Evolutionary conservation across 2,888 invertebrate species (phyloP), one percentile per base, ranked within the genome.

Genomic region (Hartigia nigra): DNA sequence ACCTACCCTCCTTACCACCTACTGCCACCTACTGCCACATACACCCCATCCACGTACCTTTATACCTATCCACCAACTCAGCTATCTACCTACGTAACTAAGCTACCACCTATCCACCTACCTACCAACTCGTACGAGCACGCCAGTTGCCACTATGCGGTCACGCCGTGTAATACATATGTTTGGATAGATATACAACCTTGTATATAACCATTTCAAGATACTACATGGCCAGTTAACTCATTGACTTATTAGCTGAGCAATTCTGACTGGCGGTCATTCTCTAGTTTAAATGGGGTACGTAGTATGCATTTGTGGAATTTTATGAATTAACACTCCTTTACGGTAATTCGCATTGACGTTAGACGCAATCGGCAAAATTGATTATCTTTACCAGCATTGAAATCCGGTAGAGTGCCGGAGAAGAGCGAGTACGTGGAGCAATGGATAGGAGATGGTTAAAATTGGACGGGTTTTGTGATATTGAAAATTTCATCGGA

Each of bases 131-230:
- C 70, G 35, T 76, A 79, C 77, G 77, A 81, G 76, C 78, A 78
- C 80, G 77, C 80, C 80, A 81, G 82, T 74, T 82, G 80, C 81
- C 80, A 81, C 76, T 79, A 76, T 75, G 81, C 77, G 81, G 82
- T 82, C 74, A 78, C 79, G 78, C 81, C 81, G 76, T 79, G 69
- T 31, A 55, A 34, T 75, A 75, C 77, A 70, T 76, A 75, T 55
- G 76, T 37, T 39, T 74, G 55, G 55, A 55, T 55, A 23, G 23
- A 55, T 55, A 55, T 55, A 23, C 55, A 9, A 9, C 55, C 23
- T 55, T 55, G 55, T 9, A 23, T 55, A 55, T 55, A 55, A 55
- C 55, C 55, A 23, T 55, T 55, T 23, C 9, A 55, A 55, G 55
- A 55, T 55, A 55, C 23, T 23, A 55, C 55, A 9, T 23, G 23